These are phyloP conservation scores for Diarsia mendica DNA, from an alignment of 2,888 invertebrate genomes.

Conservation along the genomic window DNA sequence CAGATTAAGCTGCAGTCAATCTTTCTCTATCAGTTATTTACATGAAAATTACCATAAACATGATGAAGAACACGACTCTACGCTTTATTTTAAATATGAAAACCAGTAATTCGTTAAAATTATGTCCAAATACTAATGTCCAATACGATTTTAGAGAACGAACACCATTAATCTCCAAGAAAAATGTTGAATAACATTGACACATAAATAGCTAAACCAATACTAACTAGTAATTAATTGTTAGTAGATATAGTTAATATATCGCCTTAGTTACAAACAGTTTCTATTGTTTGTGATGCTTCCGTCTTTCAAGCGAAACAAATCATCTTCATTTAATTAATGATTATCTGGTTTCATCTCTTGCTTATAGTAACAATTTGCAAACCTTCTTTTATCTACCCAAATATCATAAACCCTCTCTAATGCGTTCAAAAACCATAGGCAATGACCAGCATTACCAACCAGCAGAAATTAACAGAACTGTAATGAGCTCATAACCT, in stretches of 20 bases:
- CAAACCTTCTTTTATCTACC: constrained; percentile 32
- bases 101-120: neutral
- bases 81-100: neutral
- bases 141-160: neutral
- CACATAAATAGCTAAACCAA: constrained; percentile 24
- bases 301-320: constrained; percentile 70
- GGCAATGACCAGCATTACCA: no score
- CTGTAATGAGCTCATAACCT: no score
- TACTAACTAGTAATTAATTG: constrained; percentile 42
- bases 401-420: no score
- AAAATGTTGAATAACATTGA: constrained; percentile 6
- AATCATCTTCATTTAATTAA: constrained; percentile 65
- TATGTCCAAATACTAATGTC: constrained; percentile 19
- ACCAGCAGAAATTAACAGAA: no score
- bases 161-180: neutral
- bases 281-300: constrained; percentile 63
- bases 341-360: constrained; percentile 51
- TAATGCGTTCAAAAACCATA: no score
- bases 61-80: constrained; percentile 3
- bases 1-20: neutral
- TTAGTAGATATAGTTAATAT: constrained; percentile 28
- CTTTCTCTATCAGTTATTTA: neutral
- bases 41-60: neutral
- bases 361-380: constrained; percentile 17
- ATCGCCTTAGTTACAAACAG: constrained; percentile 44